A percentile compares a stretch with the other conserved stretches of the same genome.
Evolutionary conservation across 2,888 invertebrate genomes (phyloP).

Genomic region (Drosophila kambysellisi): DNA sequence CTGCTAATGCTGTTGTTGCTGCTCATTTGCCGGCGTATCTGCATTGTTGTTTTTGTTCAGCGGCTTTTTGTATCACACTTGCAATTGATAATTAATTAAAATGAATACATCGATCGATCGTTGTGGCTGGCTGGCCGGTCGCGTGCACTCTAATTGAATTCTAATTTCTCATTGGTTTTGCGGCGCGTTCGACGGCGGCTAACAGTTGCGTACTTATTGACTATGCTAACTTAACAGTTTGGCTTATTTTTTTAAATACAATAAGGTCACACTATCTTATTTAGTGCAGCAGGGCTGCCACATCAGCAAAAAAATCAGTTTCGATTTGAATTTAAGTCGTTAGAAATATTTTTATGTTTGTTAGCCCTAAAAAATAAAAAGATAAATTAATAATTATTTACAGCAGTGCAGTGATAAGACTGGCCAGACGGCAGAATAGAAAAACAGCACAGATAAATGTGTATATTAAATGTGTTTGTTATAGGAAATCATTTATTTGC

Average conservation of each 20-base stretch:
- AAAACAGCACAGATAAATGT: neutral
- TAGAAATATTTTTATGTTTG: neutral
- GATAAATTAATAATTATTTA: no score
- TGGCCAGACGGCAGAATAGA: neutral
- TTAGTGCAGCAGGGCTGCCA: conserved; percentile 21
- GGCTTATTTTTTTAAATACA: neutral
- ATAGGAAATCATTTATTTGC: neutral
- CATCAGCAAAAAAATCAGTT: conserved; percentile 18
- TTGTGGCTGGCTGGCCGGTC: neutral
- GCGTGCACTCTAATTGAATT: conserved; percentile 13
- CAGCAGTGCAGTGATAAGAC: no score
- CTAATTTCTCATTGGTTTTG: conserved; percentile 5
- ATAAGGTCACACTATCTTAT: neutral
- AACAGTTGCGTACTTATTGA: neutral
- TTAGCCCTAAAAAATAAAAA: conserved; percentile 8
- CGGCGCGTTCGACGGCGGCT: neutral
- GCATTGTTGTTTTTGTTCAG: conserved; percentile 36
- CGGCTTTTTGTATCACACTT: conserved; percentile 7
- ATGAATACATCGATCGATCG: conserved; percentile 30
- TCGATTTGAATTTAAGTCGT: neutral
- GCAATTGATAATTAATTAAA: conserved; percentile 4
- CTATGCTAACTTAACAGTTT: conserved; percentile 14
- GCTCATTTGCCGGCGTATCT: conserved; percentile 43
- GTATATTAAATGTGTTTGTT: neutral
- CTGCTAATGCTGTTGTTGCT: conserved; percentile 5